These are phyloP conservation scores for Tanypteryx hageni DNA, from an alignment of 2,888 invertebrate genomes.

Conservation along the genomic window DNA sequence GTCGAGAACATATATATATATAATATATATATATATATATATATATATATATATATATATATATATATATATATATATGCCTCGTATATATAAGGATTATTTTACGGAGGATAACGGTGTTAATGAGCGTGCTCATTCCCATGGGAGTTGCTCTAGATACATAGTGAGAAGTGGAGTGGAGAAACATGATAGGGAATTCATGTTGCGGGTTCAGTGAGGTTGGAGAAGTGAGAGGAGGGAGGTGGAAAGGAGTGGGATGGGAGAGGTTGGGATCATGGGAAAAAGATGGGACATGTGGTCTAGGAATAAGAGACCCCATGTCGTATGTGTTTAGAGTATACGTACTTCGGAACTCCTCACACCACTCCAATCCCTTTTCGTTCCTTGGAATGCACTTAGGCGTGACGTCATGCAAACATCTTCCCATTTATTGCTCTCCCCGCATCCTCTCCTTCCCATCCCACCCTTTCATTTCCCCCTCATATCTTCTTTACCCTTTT, in stretches of 20 bases:
- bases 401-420: constrained; percentile 4
- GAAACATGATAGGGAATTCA: not conserved
- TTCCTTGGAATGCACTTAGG: not conserved
- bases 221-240: not conserved
- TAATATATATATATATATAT: too few relatives aligned
- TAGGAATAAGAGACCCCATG: too few relatives aligned
- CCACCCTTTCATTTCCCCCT: not conserved
- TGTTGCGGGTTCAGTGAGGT: too few relatives aligned
- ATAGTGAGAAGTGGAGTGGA: not conserved
- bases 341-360: not conserved
- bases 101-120: too few relatives aligned
- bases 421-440: not conserved
- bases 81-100: too few relatives aligned
- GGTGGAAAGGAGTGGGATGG: not conserved
- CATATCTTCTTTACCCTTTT: not conserved
- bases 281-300: not conserved
- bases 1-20: too few relatives aligned
- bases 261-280: not conserved
- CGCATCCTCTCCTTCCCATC: not conserved
- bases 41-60: too few relatives aligned
- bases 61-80: too few relatives aligned
- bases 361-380: not conserved
- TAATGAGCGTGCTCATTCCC: not conserved
- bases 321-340: not conserved
- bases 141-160: not conserved